Percentiles rank a stretch among this genome's conserved stretches.
phyloP scores from a whole-genome alignment of 2,797 vertebrate species.

The Amniataba percoides region DNA sequence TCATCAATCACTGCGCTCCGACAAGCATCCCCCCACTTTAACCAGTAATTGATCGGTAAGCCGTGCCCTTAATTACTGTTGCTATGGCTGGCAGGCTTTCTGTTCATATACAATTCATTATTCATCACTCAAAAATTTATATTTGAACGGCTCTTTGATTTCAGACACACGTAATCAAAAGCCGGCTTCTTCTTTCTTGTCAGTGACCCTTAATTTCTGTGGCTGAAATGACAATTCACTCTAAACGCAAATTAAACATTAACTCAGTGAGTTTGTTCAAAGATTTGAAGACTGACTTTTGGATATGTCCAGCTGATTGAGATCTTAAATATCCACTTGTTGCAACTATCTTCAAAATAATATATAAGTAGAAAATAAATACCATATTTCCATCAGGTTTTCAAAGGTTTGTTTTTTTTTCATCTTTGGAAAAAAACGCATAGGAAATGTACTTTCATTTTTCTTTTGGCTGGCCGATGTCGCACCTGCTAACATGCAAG shows the following conservation, averaged over 20 bases:
- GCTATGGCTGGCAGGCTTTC: neutral
- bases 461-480: too few species aligned
- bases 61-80: neutral
- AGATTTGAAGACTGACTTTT: neutral
- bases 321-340: neutral
- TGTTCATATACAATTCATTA: neutral
- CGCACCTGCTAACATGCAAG: too few species aligned
- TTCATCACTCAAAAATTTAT: neutral
- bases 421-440: too few species aligned
- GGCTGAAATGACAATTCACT: neutral
- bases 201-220: neutral
- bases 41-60: conserved; percentile 15
- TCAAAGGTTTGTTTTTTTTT: too few species aligned
- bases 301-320: neutral
- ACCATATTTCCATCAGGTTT: too few species aligned
- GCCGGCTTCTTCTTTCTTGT: neutral
- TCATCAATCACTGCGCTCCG: conserved; percentile 23
- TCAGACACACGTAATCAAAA: neutral
- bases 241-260: neutral
- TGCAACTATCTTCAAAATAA: neutral
- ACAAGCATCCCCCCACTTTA: neutral
- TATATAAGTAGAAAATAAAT: too few species aligned
- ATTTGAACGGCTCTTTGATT: neutral
- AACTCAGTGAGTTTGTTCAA: neutral
- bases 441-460: too few species aligned